Base-by-base conservation (phyloP, 2,113 vertebrate species). In the Manacus vitellinus region DNA sequence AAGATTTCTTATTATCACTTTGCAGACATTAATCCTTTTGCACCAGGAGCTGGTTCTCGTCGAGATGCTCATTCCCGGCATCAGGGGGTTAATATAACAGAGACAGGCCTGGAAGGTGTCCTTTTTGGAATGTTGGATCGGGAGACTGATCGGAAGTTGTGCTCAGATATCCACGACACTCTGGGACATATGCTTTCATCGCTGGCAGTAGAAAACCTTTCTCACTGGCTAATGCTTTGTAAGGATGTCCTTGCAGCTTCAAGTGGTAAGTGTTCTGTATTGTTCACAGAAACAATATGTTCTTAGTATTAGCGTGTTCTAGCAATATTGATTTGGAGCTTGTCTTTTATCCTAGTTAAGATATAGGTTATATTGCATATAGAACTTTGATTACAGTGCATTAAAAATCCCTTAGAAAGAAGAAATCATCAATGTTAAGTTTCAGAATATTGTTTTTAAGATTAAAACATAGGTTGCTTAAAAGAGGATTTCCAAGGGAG, bases 161-260 rank as follows among this genome's bases (percentile, higher is more conserved):
- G 99, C 96, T 99, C 99, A 28, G 99, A 99, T 95, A 99, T 99
- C 95, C 99, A 99, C 0, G 99, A 99, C 97, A 99, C 99, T 5
- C 97, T 99, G 96, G 99, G 99, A 14, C 99, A 99, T 95, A 99
- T 99, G 99, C 98, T 99, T 56, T 99, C 99, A 4, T 99, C 99
- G 0, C 98, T 99, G 91, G 99, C 99, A 6, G 99, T 99, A 84
- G 99, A 99, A 91, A 99, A 99, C 89, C 99, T 99, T 85, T 99
- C 99, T 39, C 99, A 99, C 94, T 99, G 99, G 99, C 97, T 99
- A 43, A 99, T 99, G 98, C 98, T 99, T 49, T 99, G 99, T 97
- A 99, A 99, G 95, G 99, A 99, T 95, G 99, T 99, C 47, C 98
- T 99, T 84, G 99, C 99, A 94, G 99, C 99, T 95, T 99, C 98